phyloP scores from a whole-genome alignment of 2,888 invertebrate genomes.

The Erebia ligea region DNA sequence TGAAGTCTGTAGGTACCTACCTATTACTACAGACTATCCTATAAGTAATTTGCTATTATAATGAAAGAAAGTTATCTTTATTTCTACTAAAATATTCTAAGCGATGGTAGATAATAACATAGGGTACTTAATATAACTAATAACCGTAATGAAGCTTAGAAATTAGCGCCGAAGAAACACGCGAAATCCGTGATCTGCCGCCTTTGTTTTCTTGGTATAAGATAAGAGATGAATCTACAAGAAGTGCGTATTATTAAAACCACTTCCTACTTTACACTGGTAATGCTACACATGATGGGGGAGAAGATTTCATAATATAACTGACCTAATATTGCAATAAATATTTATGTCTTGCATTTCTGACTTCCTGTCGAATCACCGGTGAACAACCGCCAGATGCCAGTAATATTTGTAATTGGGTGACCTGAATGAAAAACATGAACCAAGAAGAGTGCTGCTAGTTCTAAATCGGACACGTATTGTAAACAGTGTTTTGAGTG shows the following conservation, averaged over 20 bases:
- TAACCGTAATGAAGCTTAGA: too few relatives aligned
- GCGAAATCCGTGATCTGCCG: too few relatives aligned
- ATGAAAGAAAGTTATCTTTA: not conserved
- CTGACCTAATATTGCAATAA: slow-evolving; percentile 30
- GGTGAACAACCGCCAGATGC: slow-evolving; percentile 47
- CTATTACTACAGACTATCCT: not conserved
- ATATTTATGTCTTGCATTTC: slow-evolving; percentile 39
- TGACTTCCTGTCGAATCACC: slow-evolving; percentile 41
- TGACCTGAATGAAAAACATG: slow-evolving; percentile 50
- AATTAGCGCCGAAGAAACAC: too few relatives aligned
- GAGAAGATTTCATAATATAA: slow-evolving; percentile 29
- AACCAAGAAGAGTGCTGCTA: slow-evolving; percentile 51
- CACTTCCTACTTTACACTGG: not conserved
- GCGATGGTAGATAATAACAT: too few relatives aligned
- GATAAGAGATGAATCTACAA: not conserved
- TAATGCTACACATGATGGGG: not conserved
- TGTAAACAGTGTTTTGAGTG: slow-evolving; percentile 63
- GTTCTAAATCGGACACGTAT: slow-evolving; percentile 62
- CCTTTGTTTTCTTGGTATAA: too few relatives aligned
- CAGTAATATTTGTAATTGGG: slow-evolving; percentile 46
- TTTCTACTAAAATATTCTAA: too few relatives aligned
- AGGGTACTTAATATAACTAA: too few relatives aligned
- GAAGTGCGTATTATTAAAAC: not conserved
- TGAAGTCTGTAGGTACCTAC: not conserved
- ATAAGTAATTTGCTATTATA: slow-evolving; percentile 27